Evolutionary conservation across 2,888 invertebrate genomes (phyloP).

Genomic region (Stenodera caucasica): DNA sequence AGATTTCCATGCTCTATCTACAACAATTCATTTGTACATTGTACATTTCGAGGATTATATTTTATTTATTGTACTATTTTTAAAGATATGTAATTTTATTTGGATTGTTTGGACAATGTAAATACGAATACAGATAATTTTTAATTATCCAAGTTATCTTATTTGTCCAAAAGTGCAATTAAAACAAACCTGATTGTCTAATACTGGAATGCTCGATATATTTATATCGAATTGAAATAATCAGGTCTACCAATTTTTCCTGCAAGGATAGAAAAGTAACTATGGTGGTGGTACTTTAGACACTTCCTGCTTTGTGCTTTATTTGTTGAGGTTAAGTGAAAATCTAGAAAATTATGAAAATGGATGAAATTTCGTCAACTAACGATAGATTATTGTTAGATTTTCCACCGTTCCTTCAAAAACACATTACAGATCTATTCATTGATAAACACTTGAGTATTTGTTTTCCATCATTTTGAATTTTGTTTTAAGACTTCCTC

Average conservation of each 20-base stretch:
- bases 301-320: too few species aligned
- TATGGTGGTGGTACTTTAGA: too few species aligned
- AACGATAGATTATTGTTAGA: constrained; percentile 33
- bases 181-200: too few species aligned
- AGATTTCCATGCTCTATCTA: background rate
- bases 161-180: too few species aligned
- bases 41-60: constrained; percentile 37
- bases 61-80: constrained; percentile 36
- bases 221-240: too few species aligned
- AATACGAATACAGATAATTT: constrained; percentile 38
- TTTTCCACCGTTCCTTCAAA: constrained; percentile 39
- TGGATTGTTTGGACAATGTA: constrained; percentile 45
- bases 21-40: constrained; percentile 21
- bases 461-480: constrained; percentile 3
- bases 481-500: background rate
- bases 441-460: constrained; percentile 38
- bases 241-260: too few species aligned
- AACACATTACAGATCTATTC: constrained; percentile 40
- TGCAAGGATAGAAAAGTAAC: too few species aligned
- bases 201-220: background rate
- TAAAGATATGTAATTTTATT: constrained; percentile 29
- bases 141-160: constrained; percentile 18
- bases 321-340: too few species aligned
- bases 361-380: constrained; percentile 22
- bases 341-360: too few species aligned